Conservation (phyloP, 2,113 vertebrate species). For the Mormyrus lacerda region DNA sequence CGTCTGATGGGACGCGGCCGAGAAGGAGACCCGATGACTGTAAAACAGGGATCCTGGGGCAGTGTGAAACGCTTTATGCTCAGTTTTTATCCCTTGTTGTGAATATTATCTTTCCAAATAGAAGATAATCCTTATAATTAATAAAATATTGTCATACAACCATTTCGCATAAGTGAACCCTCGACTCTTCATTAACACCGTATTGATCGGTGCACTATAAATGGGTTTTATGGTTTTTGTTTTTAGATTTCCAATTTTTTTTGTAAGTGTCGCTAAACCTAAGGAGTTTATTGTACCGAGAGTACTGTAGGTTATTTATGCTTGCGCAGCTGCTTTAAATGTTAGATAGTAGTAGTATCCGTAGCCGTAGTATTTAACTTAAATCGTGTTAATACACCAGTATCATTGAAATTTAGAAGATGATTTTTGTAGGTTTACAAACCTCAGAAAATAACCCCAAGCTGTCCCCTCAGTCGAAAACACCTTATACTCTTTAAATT, state of each 20-base stretch:
- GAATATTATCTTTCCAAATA: background rate
- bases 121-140: background rate
- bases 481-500: background rate
- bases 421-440: background rate
- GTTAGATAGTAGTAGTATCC: background rate
- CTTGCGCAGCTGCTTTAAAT: background rate
- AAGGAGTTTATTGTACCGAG: background rate
- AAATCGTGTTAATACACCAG: background rate
- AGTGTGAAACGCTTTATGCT: background rate
- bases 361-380: background rate
- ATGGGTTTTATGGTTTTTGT: background rate
- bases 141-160: background rate
- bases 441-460: background rate
- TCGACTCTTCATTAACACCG: background rate
- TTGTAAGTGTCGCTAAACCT: background rate
- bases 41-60: background rate
- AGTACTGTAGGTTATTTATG: background rate
- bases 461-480: background rate
- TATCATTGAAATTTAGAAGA: background rate
- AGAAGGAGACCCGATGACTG: background rate
- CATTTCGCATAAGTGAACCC: background rate
- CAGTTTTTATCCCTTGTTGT: background rate
- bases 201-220: background rate
- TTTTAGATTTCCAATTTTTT: background rate
- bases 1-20: background rate